These are phyloP conservation scores for Chloropsis hardwickii DNA, from an alignment of 2,113 vertebrate species.

Conservation along the genomic window DNA sequence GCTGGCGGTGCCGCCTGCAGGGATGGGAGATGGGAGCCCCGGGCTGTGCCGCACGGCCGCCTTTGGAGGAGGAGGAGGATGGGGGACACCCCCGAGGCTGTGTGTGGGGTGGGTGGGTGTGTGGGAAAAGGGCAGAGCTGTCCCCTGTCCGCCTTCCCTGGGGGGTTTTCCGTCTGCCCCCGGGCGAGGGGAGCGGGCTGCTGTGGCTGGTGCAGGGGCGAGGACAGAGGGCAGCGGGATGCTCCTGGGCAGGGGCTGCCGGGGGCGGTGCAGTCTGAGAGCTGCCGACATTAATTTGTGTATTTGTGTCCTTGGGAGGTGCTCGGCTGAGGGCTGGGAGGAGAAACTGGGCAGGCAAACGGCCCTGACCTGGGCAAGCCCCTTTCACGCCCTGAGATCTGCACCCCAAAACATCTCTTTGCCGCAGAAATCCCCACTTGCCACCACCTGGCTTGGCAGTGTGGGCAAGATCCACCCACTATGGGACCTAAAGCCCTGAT, in stretches of 20 bases:
- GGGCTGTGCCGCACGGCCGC: not conserved
- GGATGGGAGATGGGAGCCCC: not conserved
- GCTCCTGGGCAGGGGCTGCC: not conserved
- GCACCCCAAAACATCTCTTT: not conserved
- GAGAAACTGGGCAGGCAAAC: rapidly evolving
- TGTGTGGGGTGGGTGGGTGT: rapidly evolving
- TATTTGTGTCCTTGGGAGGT: not conserved
- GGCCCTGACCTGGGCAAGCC: not conserved
- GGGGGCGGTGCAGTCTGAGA: not conserved
- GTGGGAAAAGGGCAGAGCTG: not conserved
- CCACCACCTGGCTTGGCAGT: not conserved
- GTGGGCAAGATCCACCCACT: not conserved
- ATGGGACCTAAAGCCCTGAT: rapidly evolving
- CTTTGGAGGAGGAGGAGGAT: not conserved
- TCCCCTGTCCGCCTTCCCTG: not conserved
- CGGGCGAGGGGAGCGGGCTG: not conserved
- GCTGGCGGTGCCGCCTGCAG: no score
- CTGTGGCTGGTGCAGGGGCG: not conserved
- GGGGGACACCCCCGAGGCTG: not conserved
- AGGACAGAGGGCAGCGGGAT: rapidly evolving
- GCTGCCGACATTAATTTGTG: not conserved
- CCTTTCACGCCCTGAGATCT: rapidly evolving
- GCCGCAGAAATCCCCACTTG: not conserved
- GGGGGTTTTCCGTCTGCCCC: rapidly evolving
- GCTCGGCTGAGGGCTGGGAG: not conserved